phyloP scores from a whole-genome alignment of 1,140 invertebrate species.

The Drosophila punjabiensis region DNA sequence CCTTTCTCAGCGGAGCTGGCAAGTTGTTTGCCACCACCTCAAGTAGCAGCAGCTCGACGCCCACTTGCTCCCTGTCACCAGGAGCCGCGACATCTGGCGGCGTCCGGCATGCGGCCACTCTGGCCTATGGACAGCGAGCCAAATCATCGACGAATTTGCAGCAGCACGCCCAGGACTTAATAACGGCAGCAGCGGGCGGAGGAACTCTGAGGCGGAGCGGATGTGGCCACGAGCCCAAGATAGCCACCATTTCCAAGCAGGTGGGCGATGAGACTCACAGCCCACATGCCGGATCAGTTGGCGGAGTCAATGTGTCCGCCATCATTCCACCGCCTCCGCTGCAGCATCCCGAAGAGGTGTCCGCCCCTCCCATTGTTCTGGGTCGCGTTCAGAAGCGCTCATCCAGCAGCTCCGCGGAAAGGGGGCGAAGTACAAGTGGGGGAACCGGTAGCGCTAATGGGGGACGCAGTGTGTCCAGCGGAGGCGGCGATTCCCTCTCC shows the following conservation, averaged over 20 bases:
- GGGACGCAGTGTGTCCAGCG: conserved; percentile 39
- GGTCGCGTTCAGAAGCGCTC: conserved; percentile 78
- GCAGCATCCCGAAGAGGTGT: conserved; percentile 74
- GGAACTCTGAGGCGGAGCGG: conserved; percentile 44
- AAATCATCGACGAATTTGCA: conserved; percentile 73
- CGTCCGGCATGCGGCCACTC: conserved; percentile 48
- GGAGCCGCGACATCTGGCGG: conserved; percentile 17
- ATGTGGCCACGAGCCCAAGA: conserved; percentile 72
- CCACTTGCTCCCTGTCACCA: conserved; percentile 57
- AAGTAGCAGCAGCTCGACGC: conserved; percentile 48
- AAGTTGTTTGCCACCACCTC: conserved; percentile 56
- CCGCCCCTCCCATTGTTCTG: conserved; percentile 71
- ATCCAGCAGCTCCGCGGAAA: conserved; percentile 49
- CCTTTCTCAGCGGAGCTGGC: conserved; percentile 69
- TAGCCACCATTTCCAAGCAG: conserved; percentile 82
- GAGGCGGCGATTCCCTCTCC: conserved; percentile 66
- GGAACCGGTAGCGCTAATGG: conserved; percentile 38
- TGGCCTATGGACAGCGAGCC: conserved; percentile 62
- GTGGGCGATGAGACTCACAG: conserved; percentile 75
- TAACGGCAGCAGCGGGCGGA: conserved; percentile 28
- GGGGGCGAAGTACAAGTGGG: conserved; percentile 26
- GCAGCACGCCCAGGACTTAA: conserved; percentile 59
- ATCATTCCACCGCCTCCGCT: conserved; percentile 68
- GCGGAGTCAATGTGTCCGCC: conserved; percentile 55
- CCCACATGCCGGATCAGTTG: conserved; percentile 13